Base-by-base conservation (phyloP, 2,113 vertebrate species). In the Myiozetetes cayanensis region DNA sequence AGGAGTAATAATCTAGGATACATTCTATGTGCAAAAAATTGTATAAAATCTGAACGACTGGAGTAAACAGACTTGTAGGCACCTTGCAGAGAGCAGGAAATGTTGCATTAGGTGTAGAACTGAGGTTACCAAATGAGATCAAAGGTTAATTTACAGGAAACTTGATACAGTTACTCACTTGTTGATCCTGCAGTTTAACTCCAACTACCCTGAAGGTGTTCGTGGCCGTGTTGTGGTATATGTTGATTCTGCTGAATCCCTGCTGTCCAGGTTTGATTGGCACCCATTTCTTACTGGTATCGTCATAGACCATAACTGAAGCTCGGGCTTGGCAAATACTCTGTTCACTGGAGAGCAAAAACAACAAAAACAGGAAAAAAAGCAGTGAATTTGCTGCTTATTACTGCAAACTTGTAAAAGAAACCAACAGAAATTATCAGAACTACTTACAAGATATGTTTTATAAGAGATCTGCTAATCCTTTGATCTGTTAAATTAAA, bases 231-330 rank as follows among this genome's bases (percentile, higher is more conserved):
- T 99, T 99, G 98, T 99, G 99, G 98, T 99, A 99, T 94, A 99
- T 99, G 98, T 99, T 99, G 98, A 99, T 99, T 92, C 99, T 98
- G 97, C 99, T 99, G 98, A 99, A 99, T 90, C 99, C 99, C 97
- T 99, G 99, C 97, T 99, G 99, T 77, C 99, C 99, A 5, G 99
- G 99, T 95, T 99, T 99, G 97, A 99, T 99, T 80, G 99, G 99
- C 94, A 99, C 98, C 99, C 99, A 99, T 97, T 99, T 99, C 98
- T 99, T 99, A 97, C 99, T 99, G 98, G 99, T 99, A 97, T 99
- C 99, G 71, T 99, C 99, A n/a, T 99, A 99, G 97, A 99, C 99
- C 99, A 99, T 99, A 93, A 99, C 99, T 63, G 99, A 99, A 96
- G 99, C 99, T 97, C 99, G 98, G 74, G 99, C 99, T 98, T 99